Percentiles rank a stretch among this genome's conserved stretches.
Evolutionary conservation across 2,113 vertebrate genomes (phyloP).

Genomic region (Okapia johnstoni): DNA sequence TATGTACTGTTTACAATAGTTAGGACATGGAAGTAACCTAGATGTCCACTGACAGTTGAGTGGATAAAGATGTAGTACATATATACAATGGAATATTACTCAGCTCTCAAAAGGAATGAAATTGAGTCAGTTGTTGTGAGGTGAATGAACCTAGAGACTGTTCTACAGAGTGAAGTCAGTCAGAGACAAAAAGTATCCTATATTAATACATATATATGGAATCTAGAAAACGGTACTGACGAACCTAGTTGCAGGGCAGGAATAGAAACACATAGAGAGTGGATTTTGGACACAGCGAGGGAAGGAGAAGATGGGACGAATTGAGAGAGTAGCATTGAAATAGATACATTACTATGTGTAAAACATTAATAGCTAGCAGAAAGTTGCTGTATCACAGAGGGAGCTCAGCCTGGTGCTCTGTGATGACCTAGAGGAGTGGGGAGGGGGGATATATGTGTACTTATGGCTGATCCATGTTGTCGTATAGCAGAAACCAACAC

Average conservation of each 20-base stretch:
- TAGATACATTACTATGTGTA: background rate
- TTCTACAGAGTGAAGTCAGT: background rate
- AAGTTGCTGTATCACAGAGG: background rate
- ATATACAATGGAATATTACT: background rate
- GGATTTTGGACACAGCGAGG: background rate
- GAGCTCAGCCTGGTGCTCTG: background rate
- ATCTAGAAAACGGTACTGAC: background rate
- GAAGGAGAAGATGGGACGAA: background rate
- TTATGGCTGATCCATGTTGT: background rate
- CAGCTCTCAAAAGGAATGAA: background rate
- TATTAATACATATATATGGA: background rate
- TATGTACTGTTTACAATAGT: background rate
- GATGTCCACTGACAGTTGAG: background rate
- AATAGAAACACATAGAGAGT: background rate
- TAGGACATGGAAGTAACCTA: background rate
- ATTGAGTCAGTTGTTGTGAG: background rate
- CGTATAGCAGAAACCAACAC: background rate
- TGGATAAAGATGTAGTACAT: background rate
- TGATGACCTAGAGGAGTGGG: background rate
- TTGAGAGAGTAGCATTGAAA: background rate
- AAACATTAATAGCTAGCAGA: background rate
- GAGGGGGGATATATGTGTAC: background rate
- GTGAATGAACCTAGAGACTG: background rate
- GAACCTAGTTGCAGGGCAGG: background rate
- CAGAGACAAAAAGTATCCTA: background rate